Percentiles rank a stretch among this genome's conserved stretches.
These are phyloP conservation scores for Myotis brandtii DNA, from an alignment of 2,113 vertebrate genomes.

Conservation along the genomic window DNA sequence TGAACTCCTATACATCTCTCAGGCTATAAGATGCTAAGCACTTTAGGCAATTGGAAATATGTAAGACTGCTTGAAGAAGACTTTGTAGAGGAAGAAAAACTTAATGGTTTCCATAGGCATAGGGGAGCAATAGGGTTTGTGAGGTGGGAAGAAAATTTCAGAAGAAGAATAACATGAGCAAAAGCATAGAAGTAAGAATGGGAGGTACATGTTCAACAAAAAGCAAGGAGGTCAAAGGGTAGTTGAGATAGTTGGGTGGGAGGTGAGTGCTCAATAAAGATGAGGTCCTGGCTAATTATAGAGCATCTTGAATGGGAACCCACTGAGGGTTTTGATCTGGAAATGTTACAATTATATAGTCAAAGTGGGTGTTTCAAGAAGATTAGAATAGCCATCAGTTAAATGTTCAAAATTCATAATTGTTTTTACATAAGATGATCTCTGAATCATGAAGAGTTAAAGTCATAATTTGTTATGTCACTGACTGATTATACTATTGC, in stretches of 20 bases:
- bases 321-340: background rate
- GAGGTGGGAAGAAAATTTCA: background rate
- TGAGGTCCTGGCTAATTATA: background rate
- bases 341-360: background rate
- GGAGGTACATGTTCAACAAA: background rate
- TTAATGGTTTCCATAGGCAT: background rate
- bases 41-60: background rate
- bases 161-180: background rate
- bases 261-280: background rate
- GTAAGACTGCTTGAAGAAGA: background rate
- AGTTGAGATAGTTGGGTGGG: background rate
- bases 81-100: background rate
- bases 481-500: background rate
- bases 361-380: constrained; percentile 9
- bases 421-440: background rate
- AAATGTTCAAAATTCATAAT: background rate
- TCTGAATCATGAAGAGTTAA: constrained; percentile 46
- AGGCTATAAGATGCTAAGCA: background rate
- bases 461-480: background rate
- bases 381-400: constrained; percentile 1
- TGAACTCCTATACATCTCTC: background rate
- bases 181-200: constrained; percentile 6
- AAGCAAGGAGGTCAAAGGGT: background rate
- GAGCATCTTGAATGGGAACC: background rate
- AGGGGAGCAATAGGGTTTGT: background rate